Evolutionary conservation across 2,113 vertebrate genomes (phyloP).

Genomic region (Saimiri boliviensis): DNA sequence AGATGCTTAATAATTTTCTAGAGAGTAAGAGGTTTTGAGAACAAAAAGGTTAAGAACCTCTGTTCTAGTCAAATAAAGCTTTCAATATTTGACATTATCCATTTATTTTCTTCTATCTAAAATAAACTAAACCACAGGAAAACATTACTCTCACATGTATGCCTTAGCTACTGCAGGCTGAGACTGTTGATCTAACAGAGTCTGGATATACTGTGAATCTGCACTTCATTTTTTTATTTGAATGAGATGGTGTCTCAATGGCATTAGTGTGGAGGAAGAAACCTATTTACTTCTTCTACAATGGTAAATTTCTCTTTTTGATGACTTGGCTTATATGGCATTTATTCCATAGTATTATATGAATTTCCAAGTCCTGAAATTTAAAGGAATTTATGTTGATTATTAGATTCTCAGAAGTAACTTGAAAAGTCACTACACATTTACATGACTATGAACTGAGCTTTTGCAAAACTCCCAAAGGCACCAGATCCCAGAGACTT

Average conservation of each 20-base stretch:
- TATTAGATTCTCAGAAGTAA: conserved; percentile 52
- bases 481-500: conserved; percentile 28
- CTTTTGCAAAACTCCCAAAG: conserved; percentile 57
- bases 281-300: conserved; percentile 12
- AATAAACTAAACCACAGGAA: conserved; percentile 1
- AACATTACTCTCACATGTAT: background rate
- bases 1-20: conserved; percentile 31
- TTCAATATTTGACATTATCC: background rate
- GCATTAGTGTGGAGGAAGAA: background rate
- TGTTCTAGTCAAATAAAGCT: background rate
- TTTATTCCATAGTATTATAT: conserved; percentile 39
- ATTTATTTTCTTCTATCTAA: conserved; percentile 39
- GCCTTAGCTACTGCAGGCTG: background rate
- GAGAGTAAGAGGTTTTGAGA: background rate
- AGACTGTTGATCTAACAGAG: background rate
- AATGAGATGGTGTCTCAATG: conserved; percentile 48
- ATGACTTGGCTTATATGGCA: conserved; percentile 37
- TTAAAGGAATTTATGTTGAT: conserved; percentile 53
- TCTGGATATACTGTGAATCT: background rate
- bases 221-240: conserved; percentile 13
- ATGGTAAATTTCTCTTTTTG: conserved; percentile 34
- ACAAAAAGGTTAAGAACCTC: background rate
- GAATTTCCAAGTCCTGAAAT: conserved; percentile 52
- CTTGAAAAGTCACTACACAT: conserved; percentile 62
- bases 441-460: conserved; percentile 62